phyloP scores from a whole-genome alignment of 2,888 invertebrate genomes.

The Cephus rjabovi region DNA sequence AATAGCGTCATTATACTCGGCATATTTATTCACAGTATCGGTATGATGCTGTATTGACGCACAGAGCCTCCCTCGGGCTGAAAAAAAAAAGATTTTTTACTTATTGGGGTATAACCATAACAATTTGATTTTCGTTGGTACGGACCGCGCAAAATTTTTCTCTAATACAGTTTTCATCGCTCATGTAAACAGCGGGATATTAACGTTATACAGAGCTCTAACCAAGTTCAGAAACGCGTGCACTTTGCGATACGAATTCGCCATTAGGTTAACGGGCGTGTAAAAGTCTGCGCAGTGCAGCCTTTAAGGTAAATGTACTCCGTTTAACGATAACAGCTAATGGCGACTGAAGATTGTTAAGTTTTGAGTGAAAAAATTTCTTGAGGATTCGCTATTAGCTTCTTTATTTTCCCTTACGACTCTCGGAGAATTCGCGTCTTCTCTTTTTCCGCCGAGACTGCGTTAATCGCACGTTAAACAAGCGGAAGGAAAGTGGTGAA shows the following conservation, averaged over 20 bases:
- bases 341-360: background rate
- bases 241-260: constrained; percentile 27
- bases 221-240: constrained; percentile 40
- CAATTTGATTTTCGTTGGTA: background rate
- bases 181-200: constrained; percentile 24
- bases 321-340: background rate
- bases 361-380: background rate
- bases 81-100: background rate
- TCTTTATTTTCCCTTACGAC: background rate
- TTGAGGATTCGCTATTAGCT: background rate
- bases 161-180: background rate
- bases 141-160: background rate
- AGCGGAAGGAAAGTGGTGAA: background rate
- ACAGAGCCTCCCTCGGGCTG: background rate
- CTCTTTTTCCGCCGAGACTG: too few species aligned
- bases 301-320: background rate
- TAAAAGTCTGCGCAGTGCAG: constrained; percentile 50
- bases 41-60: background rate
- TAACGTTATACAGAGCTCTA: constrained; percentile 45
- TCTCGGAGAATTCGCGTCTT: background rate
- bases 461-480: background rate
- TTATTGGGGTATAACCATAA: background rate
- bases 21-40: background rate
- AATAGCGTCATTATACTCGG: background rate
- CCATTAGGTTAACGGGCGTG: constrained; percentile 50